These are phyloP conservation scores for Acrocephalus scirpaceus DNA, from an alignment of 2,797 vertebrate species.

Conservation along the genomic window DNA sequence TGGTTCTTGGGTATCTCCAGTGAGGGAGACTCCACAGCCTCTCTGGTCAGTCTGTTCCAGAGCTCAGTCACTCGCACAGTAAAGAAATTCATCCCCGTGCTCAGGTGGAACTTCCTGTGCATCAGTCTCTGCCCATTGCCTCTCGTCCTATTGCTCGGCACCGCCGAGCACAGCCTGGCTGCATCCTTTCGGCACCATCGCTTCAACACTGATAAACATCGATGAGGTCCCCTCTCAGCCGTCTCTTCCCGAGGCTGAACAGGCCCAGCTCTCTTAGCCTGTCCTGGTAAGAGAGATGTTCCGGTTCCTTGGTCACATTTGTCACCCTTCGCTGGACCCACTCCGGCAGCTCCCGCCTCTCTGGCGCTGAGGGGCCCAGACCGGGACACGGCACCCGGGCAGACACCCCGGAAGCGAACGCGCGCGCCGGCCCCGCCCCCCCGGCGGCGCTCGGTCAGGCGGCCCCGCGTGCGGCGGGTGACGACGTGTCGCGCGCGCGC, in stretches of 20 bases:
- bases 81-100: not conserved
- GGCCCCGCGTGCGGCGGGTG: not conserved
- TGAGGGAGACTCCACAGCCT: not conserved
- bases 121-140: not conserved
- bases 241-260: not conserved
- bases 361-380: not conserved
- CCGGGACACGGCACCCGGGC: not conserved
- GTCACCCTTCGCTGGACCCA: not conserved
- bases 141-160: not conserved
- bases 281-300: not conserved
- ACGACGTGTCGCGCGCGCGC: not conserved
- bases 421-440: not conserved
- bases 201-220: not conserved
- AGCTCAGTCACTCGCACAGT: accelerated
- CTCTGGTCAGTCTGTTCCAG: not conserved
- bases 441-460: not conserved
- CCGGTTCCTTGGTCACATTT: not conserved
- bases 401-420: not conserved
- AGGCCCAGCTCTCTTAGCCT: not conserved
- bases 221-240: not conserved
- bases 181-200: too few species aligned
- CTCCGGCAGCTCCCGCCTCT: not conserved
- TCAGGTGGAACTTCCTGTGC: not conserved
- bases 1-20: not conserved
- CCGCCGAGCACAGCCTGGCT: not conserved